Evolutionary conservation across 2,888 invertebrate genomes (phyloP).

Genomic region (Cryptosula pallasiana): DNA sequence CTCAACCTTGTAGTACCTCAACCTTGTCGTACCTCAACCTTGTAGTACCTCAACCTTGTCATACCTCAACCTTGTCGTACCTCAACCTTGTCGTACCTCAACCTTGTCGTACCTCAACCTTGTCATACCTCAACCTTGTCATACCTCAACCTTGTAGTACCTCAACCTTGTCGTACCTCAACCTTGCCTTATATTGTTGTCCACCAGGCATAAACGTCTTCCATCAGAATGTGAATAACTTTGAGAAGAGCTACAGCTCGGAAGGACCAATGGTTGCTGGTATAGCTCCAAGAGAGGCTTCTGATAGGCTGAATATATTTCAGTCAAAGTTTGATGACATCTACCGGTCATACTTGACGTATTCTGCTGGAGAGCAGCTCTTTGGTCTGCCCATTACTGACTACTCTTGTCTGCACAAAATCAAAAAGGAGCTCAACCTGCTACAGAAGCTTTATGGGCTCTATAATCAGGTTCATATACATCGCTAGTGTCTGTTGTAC

Average conservation of each 20-base stretch:
- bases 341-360: conserved; percentile 44
- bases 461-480: conserved; percentile 36
- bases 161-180: too few relatives aligned
- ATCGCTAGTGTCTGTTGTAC: too few relatives aligned
- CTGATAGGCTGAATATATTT: conserved; percentile 46
- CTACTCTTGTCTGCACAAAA: conserved; percentile 40
- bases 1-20: too few relatives aligned
- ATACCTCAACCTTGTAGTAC: too few relatives aligned
- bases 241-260: conserved; percentile 59
- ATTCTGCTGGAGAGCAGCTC: conserved; percentile 49
- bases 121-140: too few relatives aligned
- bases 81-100: too few relatives aligned
- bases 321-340: conserved; percentile 50
- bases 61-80: too few relatives aligned
- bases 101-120: too few relatives aligned
- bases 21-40: too few relatives aligned
- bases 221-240: conserved; percentile 62
- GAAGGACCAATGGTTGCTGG: conserved; percentile 50
- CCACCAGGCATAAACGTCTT: conserved; percentile 36
- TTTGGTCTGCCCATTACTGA: conserved; percentile 50
- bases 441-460: conserved; percentile 51
- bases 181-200: too few relatives aligned
- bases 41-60: too few relatives aligned
- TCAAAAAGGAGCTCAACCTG: conserved; percentile 47
- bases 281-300: conserved; percentile 48